Evolutionary conservation across 2,888 invertebrate species (phyloP), one percentile per base, ranked within the genome.

Genomic region (Mimumesa dahlbomi): DNA sequence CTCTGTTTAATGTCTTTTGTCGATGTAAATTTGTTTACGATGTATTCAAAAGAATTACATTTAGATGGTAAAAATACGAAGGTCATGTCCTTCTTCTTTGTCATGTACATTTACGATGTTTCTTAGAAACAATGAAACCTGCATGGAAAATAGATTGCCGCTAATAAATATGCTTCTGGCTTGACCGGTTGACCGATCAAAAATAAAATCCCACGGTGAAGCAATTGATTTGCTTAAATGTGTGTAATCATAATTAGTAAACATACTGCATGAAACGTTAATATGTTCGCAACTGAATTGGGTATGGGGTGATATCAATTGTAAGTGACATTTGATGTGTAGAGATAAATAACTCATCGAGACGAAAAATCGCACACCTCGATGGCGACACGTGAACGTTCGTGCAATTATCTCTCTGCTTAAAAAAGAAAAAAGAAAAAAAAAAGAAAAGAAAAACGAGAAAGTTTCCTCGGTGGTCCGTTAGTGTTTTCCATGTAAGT

Each of bases 401-500:
- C 25, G 22, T 45, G 16, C 7, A 36, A 49, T 62, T 34, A 36
- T 52, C n/a, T 31, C 45, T 52, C 22, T 22, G 40, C 31, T 68
- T 36, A 9, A 48, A 50, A 22, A 9, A 19, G 14, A 11, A 19
- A 42, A 43, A 58, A 25, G 25, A 25, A 25, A 25, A 25, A 25
- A 7, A 7, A 16, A 40, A 40, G 16, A 40, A 18, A 40, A 16
- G 46, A 29, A 22, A 45, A 22, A 11, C n/a, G 42, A 42, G 13
- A 19, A 42, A 14, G 2, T 25, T 48, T 49, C 16, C 6, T 31
- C 48, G 31, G 53, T 63, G 29, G 48, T 52, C 6, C 34, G 29
- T 52, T 62, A 70, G 22, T 66, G 65, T 78, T 82, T 80, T 83
- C 72, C 73, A 81, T 74, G 75, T 70, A 68, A 77, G 69, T 83